Evolutionary conservation across 2,113 vertebrate species (phyloP).

Genomic region (Planiliza haematocheilus): DNA sequence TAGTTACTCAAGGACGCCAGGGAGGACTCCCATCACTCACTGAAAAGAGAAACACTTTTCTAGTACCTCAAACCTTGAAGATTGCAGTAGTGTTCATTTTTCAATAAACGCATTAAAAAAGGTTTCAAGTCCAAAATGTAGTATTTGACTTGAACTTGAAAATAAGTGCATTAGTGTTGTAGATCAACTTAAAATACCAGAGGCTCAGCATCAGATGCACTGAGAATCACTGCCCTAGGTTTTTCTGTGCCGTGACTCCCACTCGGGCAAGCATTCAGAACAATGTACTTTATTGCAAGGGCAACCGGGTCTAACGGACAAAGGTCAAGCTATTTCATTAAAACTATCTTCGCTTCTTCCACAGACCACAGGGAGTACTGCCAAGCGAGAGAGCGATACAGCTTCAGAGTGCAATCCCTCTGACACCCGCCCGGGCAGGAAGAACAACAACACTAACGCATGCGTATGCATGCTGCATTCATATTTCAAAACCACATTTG

Average conservation of each 20-base stretch:
- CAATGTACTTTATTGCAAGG: slow-evolving; percentile 53
- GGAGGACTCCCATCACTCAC: slow-evolving; percentile 44
- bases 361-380: slow-evolving; percentile 52
- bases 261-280: slow-evolving; percentile 43
- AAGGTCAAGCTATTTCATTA: slow-evolving; percentile 75
- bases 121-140: background rate
- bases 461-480: slow-evolving; percentile 30
- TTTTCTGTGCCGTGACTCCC: slow-evolving; percentile 38
- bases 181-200: slow-evolving; percentile 1
- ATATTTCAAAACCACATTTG: slow-evolving; percentile 40
- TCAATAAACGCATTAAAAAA: background rate
- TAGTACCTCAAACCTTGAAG: no score
- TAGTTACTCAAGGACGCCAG: slow-evolving; percentile 54
- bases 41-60: background rate
- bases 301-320: slow-evolving; percentile 52
- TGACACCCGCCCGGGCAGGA: slow-evolving; percentile 37
- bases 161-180: background rate
- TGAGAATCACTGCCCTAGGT: background rate
- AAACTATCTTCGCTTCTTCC: slow-evolving; percentile 54
- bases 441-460: slow-evolving; percentile 22
- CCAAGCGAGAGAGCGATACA: slow-evolving; percentile 41
- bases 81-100: background rate
- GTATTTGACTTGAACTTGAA: background rate
- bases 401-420: slow-evolving; percentile 43
- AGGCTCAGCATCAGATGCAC: background rate